Conservation (phyloP, 2,888 invertebrate genomes). For the Caenorhabditis virilis region DNA sequence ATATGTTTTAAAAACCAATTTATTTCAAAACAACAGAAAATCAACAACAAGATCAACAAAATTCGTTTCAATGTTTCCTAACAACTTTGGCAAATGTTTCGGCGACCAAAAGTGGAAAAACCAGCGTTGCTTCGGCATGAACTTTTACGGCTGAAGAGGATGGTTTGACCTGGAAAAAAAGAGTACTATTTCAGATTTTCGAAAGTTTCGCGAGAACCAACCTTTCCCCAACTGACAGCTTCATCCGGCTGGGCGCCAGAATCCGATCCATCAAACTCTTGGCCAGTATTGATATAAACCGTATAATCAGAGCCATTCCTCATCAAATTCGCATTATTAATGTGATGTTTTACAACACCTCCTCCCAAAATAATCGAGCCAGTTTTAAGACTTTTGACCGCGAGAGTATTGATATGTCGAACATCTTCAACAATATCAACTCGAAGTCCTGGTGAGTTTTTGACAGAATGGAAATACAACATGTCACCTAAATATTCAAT, state of each 20-base stretch:
- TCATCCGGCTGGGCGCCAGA: constrained; percentile 97
- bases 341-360: constrained; percentile 90
- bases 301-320: constrained; percentile 94
- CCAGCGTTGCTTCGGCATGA: constrained; percentile 81
- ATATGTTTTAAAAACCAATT: too few relatives aligned
- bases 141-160: constrained; percentile 44
- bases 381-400: constrained; percentile 87
- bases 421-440: constrained; percentile 85
- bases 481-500: constrained; percentile 84
- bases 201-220: constrained; percentile 9
- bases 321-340: constrained; percentile 99
- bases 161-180: constrained; percentile 43
- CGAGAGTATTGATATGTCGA: constrained; percentile 86
- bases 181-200: not conserved
- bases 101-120: constrained; percentile 91
- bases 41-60: constrained; percentile 4
- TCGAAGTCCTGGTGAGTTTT: constrained; percentile 83
- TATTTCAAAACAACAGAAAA: not conserved
- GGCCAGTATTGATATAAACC: constrained; percentile 87
- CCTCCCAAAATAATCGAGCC: constrained; percentile 83
- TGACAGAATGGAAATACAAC: constrained; percentile 97
- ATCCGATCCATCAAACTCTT: constrained; percentile 90
- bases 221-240: constrained; percentile 96
- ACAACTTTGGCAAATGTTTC: constrained; percentile 84
- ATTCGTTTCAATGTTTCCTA: not conserved